These are phyloP conservation scores for Tilapia sparmanii DNA, from an alignment of 2,113 vertebrate genomes.

Conservation along the genomic window DNA sequence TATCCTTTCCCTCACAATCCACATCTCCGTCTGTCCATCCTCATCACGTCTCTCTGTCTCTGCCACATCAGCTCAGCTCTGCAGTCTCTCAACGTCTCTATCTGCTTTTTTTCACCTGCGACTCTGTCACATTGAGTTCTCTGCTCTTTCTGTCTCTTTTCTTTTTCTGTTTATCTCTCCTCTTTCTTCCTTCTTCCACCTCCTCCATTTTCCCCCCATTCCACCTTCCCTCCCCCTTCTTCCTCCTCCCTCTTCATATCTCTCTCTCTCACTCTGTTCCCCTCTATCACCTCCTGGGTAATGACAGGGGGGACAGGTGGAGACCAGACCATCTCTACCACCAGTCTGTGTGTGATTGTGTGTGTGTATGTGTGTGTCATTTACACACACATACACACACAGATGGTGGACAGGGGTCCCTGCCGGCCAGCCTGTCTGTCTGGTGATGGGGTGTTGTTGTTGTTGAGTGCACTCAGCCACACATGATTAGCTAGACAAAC, in stretches of 20 bases:
- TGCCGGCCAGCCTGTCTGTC: slow-evolving; percentile 59
- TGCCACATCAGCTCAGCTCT: slow-evolving; percentile 17
- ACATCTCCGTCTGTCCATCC: background rate
- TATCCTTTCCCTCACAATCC: background rate
- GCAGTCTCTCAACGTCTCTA: slow-evolving; percentile 19
- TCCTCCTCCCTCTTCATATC: background rate
- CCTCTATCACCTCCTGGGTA: slow-evolving; percentile 48
- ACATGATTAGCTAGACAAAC: slow-evolving; percentile 66
- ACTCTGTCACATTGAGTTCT: slow-evolving; percentile 11
- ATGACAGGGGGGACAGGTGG: slow-evolving; percentile 61
- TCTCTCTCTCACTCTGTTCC: slow-evolving; percentile 13
- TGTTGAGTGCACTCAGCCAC: slow-evolving; percentile 69
- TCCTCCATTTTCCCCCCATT: background rate
- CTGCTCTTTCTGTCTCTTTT: slow-evolving; percentile 21
- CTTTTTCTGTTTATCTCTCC: background rate
- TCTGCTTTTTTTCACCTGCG: background rate
- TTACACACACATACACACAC: slow-evolving; percentile 35
- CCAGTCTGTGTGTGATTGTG: slow-evolving; percentile 24
- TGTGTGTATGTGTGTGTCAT: slow-evolving; percentile 2
- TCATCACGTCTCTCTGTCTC: background rate
- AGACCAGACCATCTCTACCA: slow-evolving; percentile 54
- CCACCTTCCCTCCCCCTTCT: background rate
- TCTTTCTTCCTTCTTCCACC: background rate
- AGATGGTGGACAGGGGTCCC: slow-evolving; percentile 64
- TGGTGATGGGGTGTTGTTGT: slow-evolving; percentile 68